Conservation (phyloP, 2,888 invertebrate genomes). For the Acanthosoma haemorrhoidale region DNA sequence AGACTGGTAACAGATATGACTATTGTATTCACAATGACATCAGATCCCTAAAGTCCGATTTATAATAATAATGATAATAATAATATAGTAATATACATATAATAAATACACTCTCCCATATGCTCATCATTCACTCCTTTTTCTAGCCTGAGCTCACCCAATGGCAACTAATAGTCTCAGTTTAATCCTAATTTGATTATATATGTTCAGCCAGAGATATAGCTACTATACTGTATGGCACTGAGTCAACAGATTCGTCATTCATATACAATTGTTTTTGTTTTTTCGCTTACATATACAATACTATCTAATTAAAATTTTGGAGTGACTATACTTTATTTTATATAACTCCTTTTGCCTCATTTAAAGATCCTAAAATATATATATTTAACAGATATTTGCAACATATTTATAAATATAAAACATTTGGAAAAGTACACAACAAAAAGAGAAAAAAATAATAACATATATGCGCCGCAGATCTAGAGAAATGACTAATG, state of each 20-base stretch:
- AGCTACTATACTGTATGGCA: constrained; percentile 21
- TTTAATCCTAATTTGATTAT: constrained; percentile 21
- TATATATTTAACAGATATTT: constrained; percentile 26
- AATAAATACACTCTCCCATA: constrained; percentile 11
- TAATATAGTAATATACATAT: constrained; percentile 1
- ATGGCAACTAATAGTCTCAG: constrained; percentile 22
- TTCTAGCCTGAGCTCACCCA: not conserved
- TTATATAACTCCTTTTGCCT: not conserved
- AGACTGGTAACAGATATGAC: constrained; percentile 35
- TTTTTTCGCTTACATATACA: constrained; percentile 10
- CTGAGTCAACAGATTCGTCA: constrained; percentile 18
- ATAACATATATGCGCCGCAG: constrained; percentile 11
- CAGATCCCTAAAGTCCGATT: constrained; percentile 13
- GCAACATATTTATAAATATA: constrained; percentile 27
- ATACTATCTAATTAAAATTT: constrained; percentile 21
- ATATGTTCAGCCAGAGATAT: constrained; percentile 10
- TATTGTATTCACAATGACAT: constrained; percentile 26
- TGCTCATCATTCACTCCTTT: constrained; percentile 5
- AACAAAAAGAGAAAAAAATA: constrained; percentile 18
- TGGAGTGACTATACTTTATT: not conserved
- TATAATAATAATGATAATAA: not conserved
- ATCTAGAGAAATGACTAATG: constrained; percentile 18
- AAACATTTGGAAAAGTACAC: constrained; percentile 20
- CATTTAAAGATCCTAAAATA: constrained; percentile 6
- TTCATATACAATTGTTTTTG: not conserved